These are phyloP conservation scores for Panagrolaimus sp. DNA, from an alignment of 1,140 invertebrate genomes.

Conservation along the genomic window DNA sequence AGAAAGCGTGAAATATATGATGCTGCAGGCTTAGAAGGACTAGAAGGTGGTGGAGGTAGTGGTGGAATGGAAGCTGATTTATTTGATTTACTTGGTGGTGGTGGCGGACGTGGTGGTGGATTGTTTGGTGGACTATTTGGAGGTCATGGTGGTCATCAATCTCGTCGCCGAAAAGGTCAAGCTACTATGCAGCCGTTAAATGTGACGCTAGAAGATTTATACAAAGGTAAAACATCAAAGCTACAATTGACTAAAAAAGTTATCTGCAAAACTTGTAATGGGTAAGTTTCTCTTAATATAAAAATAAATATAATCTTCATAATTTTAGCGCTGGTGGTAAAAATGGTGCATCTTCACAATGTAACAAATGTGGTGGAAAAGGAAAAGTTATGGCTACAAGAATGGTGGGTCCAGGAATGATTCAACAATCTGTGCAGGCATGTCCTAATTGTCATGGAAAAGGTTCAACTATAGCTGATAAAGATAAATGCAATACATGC, in stretches of 20 bases:
- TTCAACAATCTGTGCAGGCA: slow-evolving; percentile 56
- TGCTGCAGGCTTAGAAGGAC: slow-evolving; percentile 71
- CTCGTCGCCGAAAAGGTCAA: slow-evolving; percentile 43
- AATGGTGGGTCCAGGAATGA: slow-evolving; percentile 60
- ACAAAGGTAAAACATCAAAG: slow-evolving; percentile 61
- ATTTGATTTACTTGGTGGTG: slow-evolving; percentile 38
- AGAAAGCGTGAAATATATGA: slow-evolving; percentile 68
- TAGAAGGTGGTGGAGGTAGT: slow-evolving; percentile 62
- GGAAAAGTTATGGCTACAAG: slow-evolving; percentile 59
- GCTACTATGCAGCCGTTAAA: slow-evolving; percentile 54
- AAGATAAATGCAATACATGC: slow-evolving; percentile 72
- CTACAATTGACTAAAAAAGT: slow-evolving; percentile 60
- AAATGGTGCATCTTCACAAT: slow-evolving; percentile 49
- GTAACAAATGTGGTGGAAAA: slow-evolving; percentile 58
- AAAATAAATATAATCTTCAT: not conserved
- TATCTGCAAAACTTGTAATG: slow-evolving; percentile 60
- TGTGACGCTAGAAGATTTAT: slow-evolving; percentile 61
- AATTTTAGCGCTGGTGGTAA: slow-evolving; percentile 58
- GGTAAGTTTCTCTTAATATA: slow-evolving; percentile 61
- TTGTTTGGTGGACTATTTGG: slow-evolving; percentile 32
- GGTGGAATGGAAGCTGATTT: slow-evolving; percentile 21
- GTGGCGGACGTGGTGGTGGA: slow-evolving; percentile 31
- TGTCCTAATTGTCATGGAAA: slow-evolving; percentile 56
- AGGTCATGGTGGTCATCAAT: slow-evolving; percentile 21
- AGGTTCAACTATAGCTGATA: slow-evolving; percentile 67